Base-by-base conservation (phyloP, 2,797 vertebrate genomes). In the Cirrhinus molitorella region DNA sequence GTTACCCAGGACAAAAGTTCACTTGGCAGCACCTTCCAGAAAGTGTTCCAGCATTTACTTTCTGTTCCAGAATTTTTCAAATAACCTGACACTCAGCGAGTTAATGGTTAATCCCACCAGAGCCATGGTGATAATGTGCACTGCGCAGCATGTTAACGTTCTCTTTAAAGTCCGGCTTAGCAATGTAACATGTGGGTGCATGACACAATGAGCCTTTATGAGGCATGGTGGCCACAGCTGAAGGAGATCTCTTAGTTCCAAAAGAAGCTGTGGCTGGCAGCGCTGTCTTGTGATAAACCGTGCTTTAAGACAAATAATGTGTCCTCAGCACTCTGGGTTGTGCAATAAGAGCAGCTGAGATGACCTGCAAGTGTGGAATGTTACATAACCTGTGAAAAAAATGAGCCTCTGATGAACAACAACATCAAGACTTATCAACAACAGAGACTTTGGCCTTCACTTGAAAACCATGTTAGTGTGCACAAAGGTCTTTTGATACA, bases 191-290 rank as follows among this genome's bases (percentile, higher is more conserved):
- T 63, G 34, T 78, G 77, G 51, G 13, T 72, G 23, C 53, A 47
- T 51, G 53, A 82, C 57, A 79, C 86, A 87, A 68, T 75, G 51
- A 75, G 49, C n/a, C 85, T 71, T 83, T 87, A 80, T 83, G 21
- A 59, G 70, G 47, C 25, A 66, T 67, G 5, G 34, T 57, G 74
- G 34, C 67, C 47, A 37, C 25, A 9, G 16, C 55, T 68, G n/a
- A 83, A 77, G 63, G 37, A 43, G 57, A 51, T n/a, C 9, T 45
- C n/a, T 13, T 59, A 74, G 37, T 45, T 76, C 21, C 51, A 61
- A n/a, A 65, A 71, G 55, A 86, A 79, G 31, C 43, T n/a, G 7
- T 25, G 25, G 40, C 53, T 21, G 3, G 45, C 80, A 47, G 80
- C 1, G 1, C 23, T 40, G 72, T 88, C 85, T 85, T 75, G 76